Evolutionary conservation across 1,140 invertebrate species (phyloP).

Genomic region (Drosophila pachea): DNA sequence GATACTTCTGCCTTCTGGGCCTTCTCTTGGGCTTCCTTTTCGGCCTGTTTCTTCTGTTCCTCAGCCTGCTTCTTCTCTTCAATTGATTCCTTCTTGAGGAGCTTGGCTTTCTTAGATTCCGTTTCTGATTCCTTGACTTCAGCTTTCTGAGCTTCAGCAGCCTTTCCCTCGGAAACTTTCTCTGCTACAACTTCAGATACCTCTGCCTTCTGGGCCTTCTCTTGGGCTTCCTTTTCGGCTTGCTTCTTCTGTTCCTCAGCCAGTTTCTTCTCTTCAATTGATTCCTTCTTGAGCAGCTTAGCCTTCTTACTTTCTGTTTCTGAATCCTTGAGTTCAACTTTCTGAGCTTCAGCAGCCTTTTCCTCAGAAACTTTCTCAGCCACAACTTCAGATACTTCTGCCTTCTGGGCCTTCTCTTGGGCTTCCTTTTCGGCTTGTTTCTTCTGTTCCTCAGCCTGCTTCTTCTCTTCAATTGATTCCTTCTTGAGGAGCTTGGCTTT

Average conservation of each 20-base stretch:
- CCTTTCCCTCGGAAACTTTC: no score
- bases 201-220: no score
- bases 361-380: conserved; percentile 15
- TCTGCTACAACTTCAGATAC: no score
- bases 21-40: no score
- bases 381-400: conserved; percentile 28
- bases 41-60: no score
- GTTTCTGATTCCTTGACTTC: no score
- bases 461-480: conserved; percentile 28
- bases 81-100: no score
- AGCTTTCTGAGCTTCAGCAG: no score
- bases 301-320: conserved; percentile 10
- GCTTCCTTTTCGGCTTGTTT: conserved; percentile 9
- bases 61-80: no score
- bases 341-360: conserved; percentile 8
- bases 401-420: conserved; percentile 16
- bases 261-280: no score
- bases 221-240: conserved; percentile 22
- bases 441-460: conserved; percentile 9
- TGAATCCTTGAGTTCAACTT: neutral
- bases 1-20: no score
- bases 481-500: conserved; percentile 36
- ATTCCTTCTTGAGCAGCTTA: conserved; percentile 15
- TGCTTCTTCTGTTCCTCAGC: conserved; percentile 6
- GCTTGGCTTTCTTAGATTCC: no score